These are phyloP conservation scores for Oreocharis arfaki DNA, from an alignment of 2,113 vertebrate species.

Conservation along the genomic window DNA sequence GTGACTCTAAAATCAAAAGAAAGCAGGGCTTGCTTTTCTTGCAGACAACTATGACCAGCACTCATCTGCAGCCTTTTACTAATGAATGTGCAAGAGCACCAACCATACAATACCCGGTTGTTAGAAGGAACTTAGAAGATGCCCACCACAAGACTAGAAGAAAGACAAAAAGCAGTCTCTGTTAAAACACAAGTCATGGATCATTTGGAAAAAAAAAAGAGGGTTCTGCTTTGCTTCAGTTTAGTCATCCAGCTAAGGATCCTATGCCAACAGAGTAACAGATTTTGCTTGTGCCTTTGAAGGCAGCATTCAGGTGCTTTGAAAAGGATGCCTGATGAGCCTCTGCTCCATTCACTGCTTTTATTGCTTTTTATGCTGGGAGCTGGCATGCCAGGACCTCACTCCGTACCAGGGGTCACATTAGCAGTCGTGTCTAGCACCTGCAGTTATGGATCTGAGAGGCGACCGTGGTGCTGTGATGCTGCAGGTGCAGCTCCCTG, in stretches of 20 bases:
- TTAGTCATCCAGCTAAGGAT: background rate
- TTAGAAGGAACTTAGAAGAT: background rate
- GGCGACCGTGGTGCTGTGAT: rapidly evolving
- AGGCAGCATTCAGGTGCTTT: background rate
- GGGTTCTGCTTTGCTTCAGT: background rate
- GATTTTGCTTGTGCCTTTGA: background rate
- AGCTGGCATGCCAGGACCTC: background rate
- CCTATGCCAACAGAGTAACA: background rate
- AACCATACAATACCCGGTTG: background rate
- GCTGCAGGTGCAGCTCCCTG: background rate
- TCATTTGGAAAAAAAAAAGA: background rate
- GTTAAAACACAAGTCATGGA: background rate
- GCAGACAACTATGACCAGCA: background rate
- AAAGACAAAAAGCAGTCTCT: background rate
- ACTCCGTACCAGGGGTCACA: background rate
- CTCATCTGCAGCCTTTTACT: background rate
- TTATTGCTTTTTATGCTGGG: background rate
- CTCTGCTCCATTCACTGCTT: background rate
- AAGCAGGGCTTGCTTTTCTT: background rate
- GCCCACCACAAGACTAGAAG: background rate
- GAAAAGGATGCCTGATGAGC: background rate
- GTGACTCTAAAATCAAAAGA: background rate
- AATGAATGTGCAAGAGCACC: background rate
- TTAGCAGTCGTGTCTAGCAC: rapidly evolving
- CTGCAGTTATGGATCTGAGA: background rate